These are phyloP conservation scores for Nixonia krombeini DNA, from an alignment of 1,140 invertebrate genomes.

Conservation along the genomic window DNA sequence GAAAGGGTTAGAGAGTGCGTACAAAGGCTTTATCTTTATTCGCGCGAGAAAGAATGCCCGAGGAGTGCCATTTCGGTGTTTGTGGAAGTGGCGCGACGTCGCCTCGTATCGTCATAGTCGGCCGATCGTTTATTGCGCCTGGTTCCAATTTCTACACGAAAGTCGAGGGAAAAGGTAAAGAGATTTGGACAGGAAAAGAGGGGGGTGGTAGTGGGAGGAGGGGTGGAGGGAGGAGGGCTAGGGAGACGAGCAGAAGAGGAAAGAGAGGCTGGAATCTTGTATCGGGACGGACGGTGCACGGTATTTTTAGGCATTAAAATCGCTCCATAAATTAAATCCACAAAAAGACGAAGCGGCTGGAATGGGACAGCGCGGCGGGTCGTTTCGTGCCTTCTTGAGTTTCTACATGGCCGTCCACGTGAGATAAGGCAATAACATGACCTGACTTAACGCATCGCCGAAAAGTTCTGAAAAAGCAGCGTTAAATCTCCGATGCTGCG, in stretches of 20 bases:
- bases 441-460: conserved; percentile 63
- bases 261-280: conserved; percentile 55
- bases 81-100: conserved; percentile 36
- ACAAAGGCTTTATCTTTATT: conserved; percentile 44
- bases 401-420: conserved; percentile 50
- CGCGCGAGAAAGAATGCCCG: conserved; percentile 26
- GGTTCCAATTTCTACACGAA: conserved; percentile 40
- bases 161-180: conserved; percentile 7
- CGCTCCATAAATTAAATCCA: conserved; percentile 66
- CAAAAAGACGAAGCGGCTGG: conserved; percentile 56
- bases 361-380: conserved; percentile 54
- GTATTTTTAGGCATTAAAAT: conserved; percentile 67
- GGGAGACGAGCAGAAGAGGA: conserved; percentile 17
- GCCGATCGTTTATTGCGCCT: conserved; percentile 19
- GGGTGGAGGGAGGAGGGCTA: too few relatives aligned
- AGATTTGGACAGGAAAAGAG: conserved; percentile 5
- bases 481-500: conserved; percentile 41
- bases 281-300: conserved; percentile 53
- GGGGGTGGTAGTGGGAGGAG: conserved; percentile 6
- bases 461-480: conserved; percentile 48
- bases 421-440: conserved; percentile 65
- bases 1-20: conserved; percentile 4
- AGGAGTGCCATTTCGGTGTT: too few relatives aligned
- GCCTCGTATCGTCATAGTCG: conserved; percentile 34
- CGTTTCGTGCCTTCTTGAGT: conserved; percentile 56